Base-by-base conservation (phyloP, 2,888 invertebrate genomes). In the Tinea semifulvella region DNA sequence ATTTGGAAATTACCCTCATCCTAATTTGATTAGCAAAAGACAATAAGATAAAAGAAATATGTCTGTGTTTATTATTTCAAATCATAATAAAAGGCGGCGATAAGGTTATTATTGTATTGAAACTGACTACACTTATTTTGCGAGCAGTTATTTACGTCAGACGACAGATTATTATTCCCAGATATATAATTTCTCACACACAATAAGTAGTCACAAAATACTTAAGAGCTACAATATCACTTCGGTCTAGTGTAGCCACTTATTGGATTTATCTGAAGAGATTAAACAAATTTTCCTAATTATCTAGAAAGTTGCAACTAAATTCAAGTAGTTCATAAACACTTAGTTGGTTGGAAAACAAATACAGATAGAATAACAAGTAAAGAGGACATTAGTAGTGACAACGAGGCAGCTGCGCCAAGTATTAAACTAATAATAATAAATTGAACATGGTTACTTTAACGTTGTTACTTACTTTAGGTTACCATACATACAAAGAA, bases 281-380 rank as follows among this genome's bases (percentile, higher is more conserved):
- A 40, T 40, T 40, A 40, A 40, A 40, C 40, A 40, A 40, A 40
- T 20, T n/a, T 11, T 13, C 20, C 22, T 40, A 40, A 40, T 40
- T 22, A 22, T 22, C 11, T 7, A 17, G 5, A 13, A 35, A 8
- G 39, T 39, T 39, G 19, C 39, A 20, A 13, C 40, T 40, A 40
- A 40, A 13, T 22, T 22, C 17, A 40, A 40, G 40, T 13, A 22
- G 40, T 40, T 3, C 17, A 40, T 40, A 40, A 40, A 22, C 22
- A 40, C 22, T 40, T 39, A 39, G 20, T 19, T 8, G 22, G 40
- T 22, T 11, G 22, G 20, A 14, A 22, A 40, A 40, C 40, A 40
- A 40, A 20, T 22, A 40, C 40, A 40, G 40, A 40, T 40, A 40
- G 13, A 40, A 20, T 40, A 40, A 40, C 40, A 40, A 40, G 20